Conservation (phyloP, 2,888 invertebrate species). For the Asteroscopus sphinx region DNA sequence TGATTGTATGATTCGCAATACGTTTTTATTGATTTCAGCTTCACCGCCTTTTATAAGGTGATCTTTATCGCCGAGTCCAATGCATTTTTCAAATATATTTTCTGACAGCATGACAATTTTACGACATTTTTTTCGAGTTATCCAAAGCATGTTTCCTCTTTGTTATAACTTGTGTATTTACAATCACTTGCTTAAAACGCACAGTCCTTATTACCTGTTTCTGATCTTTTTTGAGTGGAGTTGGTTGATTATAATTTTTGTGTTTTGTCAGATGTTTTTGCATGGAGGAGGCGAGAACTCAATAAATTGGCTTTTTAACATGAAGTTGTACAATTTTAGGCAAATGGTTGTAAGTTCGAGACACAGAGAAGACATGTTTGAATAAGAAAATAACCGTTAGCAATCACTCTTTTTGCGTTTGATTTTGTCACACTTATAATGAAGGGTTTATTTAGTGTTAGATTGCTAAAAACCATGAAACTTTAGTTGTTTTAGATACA, state of each 20-base stretch:
- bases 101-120: slow-evolving; percentile 69
- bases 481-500: slow-evolving; percentile 2
- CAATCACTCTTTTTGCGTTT: slow-evolving; percentile 35
- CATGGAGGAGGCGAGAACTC: slow-evolving; percentile 60
- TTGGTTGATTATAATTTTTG: slow-evolving; percentile 63
- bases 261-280: slow-evolving; percentile 67
- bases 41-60: slow-evolving; percentile 61
- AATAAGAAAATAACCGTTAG: slow-evolving; percentile 31
- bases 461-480: slow-evolving; percentile 18
- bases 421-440: slow-evolving; percentile 29
- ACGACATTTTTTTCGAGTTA: slow-evolving; percentile 52
- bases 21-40: slow-evolving; percentile 70
- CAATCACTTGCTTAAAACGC: slow-evolving; percentile 77
- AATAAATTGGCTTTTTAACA: slow-evolving; percentile 55
- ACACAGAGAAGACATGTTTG: slow-evolving; percentile 75
- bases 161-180: slow-evolving; percentile 71
- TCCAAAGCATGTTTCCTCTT: slow-evolving; percentile 83
- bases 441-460: slow-evolving; percentile 15
- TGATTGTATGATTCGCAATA: slow-evolving; percentile 67
- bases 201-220: slow-evolving; percentile 56
- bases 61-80: slow-evolving; percentile 48
- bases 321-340: slow-evolving; percentile 40
- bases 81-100: slow-evolving; percentile 55
- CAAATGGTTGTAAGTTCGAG: slow-evolving; percentile 67
- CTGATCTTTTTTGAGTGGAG: slow-evolving; percentile 63